Evolutionary conservation across 2,888 invertebrate species (phyloP), one percentile per base, ranked within the genome.

Genomic region (Myopa tessellatipennis): DNA sequence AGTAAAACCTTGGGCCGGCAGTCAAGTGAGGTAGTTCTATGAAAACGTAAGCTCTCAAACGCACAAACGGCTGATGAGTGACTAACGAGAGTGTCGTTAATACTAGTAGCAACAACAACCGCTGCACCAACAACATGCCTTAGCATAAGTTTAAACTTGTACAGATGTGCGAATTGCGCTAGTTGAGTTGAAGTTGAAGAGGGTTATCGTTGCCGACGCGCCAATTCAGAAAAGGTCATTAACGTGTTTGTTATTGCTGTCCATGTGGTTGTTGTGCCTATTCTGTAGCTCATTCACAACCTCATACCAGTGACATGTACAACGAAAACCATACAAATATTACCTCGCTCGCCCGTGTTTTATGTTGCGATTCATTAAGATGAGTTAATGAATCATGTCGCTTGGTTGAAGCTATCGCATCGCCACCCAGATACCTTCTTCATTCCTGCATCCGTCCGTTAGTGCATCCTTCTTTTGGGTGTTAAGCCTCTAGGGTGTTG

Each of bases 141-240:
- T 73, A 73, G 73, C 73, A 73, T 73, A 73, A 61, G 73, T 61
- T 73, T 73, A 61, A 63, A 45, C 38, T 40, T 63, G 73, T 73
- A 34, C 73, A 73, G 73, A 63, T 73, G 73, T 55, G 55, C 70
- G 70, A 55, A 16, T 7, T 14, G 10, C 18, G 65, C n/a, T 38
- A 65, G 65, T 65, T 65, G 34, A n/a, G 16, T 14, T n/a, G n/a
- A 12, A 55, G 16, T 34, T 61, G 61, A 61, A 65, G 65, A 65
- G 65, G 65, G 65, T 65, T 36, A 65, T 38, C 36, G 65, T 65
- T 45, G 10, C 45, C 65, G 65, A 52, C 55, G 65, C 73, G 52
- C 74, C 73, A 76, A 63, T 67, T 71, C 77, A 76, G 68, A 76
- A 78, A 77, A 80, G 78, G 79, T 78, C 79, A 80, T 74, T 74